A percentile compares a stretch with the other conserved stretches of the same genome.
These are phyloP conservation scores for Saccopteryx leptura DNA, from an alignment of 2,113 vertebrate genomes.

Conservation along the genomic window DNA sequence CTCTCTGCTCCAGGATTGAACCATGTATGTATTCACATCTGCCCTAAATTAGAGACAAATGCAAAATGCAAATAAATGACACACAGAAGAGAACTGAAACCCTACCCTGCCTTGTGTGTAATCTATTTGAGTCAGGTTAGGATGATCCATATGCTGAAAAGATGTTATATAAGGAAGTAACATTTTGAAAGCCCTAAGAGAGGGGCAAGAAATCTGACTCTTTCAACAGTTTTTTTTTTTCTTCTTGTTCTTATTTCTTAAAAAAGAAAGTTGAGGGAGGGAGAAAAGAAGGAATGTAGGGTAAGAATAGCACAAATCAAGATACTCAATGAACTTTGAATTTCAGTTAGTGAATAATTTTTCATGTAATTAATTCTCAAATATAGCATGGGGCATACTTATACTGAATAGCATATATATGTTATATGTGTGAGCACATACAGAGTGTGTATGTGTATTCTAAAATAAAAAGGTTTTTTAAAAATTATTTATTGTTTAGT, in stretches of 20 bases:
- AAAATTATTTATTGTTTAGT: neutral
- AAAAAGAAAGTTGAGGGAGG: neutral
- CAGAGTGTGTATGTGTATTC: neutral
- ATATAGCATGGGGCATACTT: neutral
- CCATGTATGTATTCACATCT: constrained; percentile 51
- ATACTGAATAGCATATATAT: neutral
- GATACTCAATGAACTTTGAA: neutral
- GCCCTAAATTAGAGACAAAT: constrained; percentile 49
- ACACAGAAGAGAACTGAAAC: neutral
- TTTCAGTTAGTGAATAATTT: neutral
- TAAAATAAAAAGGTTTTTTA: neutral
- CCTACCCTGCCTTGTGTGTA: neutral
- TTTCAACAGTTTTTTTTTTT: neutral
- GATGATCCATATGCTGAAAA: neutral
- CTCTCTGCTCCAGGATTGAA: neutral
- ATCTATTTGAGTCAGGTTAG: constrained; percentile 7
- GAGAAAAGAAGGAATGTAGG: neutral
- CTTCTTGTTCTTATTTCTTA: neutral
- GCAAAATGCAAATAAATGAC: constrained; percentile 44
- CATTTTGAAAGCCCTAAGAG: neutral
- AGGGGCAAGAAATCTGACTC: neutral
- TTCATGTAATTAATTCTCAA: neutral
- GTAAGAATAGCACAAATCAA: neutral
- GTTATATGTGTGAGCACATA: neutral
- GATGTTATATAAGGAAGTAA: neutral